Base-by-base conservation (phyloP, 2,113 vertebrate species). In the Platycercus adscitus region DNA sequence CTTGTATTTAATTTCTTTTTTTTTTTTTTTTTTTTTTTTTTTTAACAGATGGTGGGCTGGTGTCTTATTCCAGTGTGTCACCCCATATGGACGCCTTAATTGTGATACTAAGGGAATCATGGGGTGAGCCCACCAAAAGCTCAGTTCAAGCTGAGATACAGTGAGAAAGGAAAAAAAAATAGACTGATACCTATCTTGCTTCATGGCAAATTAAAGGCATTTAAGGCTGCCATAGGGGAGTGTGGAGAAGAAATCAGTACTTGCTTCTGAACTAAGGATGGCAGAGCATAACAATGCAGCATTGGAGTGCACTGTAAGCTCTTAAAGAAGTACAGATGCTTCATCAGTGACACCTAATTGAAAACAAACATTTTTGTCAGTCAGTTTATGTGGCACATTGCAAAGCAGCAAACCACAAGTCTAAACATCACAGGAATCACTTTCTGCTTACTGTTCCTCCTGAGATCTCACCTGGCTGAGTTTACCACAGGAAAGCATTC, bases 1-100 rank as follows among this genome's bases (percentile, higher is more conserved):
- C 98, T 97, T 98, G 98, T 98, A 97, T 98, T 98, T 98, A 46
- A 96, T 95, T 92, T 91, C 8, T 91, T 71, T 17, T 46, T 21
- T 52, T 95, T 90, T 81, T 91, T 96, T 91, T 94, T 89, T 95
- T 71, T 71, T 93, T 65, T 91, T 96, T 91, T 94, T 89, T 90
- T 96, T 94, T 81, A 98, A 98, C 98, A 99, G 99, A 99, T 98
- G 99, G 98, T 98, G 80, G 97, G 95, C 96, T 94, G 93, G 97
- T 96, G 76, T 96, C 98, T 97, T 93, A 96, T 97, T 96, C 98
- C 98, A 98, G 98, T 97, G 96, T 95, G 97, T 98, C 98, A 96
- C 96, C 94, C 97, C 97, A 97, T 98, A 97, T 98, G 97, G 95
- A 94, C 70, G 73, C 93, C 91, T 95, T 96, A 95, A 95, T 95